These are phyloP conservation scores for Drosophila lacicola DNA, from an alignment of 2,888 invertebrate species.

Conservation along the genomic window DNA sequence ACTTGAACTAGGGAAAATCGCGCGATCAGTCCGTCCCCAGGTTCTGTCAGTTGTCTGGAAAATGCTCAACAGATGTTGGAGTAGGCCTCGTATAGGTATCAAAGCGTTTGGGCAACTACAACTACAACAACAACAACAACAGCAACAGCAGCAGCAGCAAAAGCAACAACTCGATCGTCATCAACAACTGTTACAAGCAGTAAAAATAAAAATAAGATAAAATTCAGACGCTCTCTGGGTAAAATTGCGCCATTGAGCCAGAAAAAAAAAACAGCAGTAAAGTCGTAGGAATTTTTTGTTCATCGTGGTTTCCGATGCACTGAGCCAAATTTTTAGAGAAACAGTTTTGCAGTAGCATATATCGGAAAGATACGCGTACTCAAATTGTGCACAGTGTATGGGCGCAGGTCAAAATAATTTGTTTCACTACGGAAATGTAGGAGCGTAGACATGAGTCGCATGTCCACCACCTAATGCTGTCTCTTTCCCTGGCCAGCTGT, in stretches of 20 bases:
- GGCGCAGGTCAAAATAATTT: slow-evolving; percentile 76
- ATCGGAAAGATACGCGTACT: neutral
- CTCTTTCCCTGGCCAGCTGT: slow-evolving; percentile 65
- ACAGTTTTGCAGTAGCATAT: neutral
- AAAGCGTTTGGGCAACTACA: slow-evolving; percentile 50
- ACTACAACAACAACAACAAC: slow-evolving; percentile 27
- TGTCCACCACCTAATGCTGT: slow-evolving; percentile 36
- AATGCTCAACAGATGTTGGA: slow-evolving; percentile 72
- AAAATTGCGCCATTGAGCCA: slow-evolving; percentile 70
- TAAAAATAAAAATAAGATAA: slow-evolving; percentile 78
- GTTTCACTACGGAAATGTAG: slow-evolving; percentile 62
- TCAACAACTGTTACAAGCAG: slow-evolving; percentile 74
- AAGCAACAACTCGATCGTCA: slow-evolving; percentile 48
- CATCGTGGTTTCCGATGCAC: slow-evolving; percentile 36
- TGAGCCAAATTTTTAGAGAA: slow-evolving; percentile 21
- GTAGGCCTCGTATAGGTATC: slow-evolving; percentile 56
- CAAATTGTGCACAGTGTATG: slow-evolving; percentile 55
- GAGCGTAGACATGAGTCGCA: slow-evolving; percentile 20
- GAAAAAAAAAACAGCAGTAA: slow-evolving; percentile 30
- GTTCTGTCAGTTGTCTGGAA: slow-evolving; percentile 60
- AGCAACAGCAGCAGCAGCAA: slow-evolving; percentile 20
- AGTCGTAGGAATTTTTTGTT: slow-evolving; percentile 40
- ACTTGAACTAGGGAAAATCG: slow-evolving; percentile 33
- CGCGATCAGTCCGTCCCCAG: slow-evolving; percentile 37
- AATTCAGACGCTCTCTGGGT: slow-evolving; percentile 63